These are phyloP conservation scores for Aspidiotus rigidus DNA, from an alignment of 2,888 invertebrate species.

Conservation along the genomic window DNA sequence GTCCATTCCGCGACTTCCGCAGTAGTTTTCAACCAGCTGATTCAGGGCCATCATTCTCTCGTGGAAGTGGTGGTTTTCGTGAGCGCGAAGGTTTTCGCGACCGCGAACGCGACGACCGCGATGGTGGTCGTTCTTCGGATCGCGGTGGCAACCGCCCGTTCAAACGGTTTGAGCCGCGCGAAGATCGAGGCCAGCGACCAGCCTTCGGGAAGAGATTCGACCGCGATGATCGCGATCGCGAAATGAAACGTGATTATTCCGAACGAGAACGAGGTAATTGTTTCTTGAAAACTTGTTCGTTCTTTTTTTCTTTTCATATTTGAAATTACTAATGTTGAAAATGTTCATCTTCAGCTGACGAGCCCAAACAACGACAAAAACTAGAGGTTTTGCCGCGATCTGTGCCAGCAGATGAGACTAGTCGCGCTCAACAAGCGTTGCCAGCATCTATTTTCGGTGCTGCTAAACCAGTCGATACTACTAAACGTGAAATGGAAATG, in stretches of 20 bases:
- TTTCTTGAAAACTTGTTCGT: background rate
- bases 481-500: slow-evolving; percentile 79
- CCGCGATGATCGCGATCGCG: slow-evolving; percentile 8
- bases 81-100: background rate
- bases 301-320: too few relatives aligned
- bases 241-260: slow-evolving; percentile 4
- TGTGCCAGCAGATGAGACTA: slow-evolving; percentile 9
- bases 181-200: slow-evolving; percentile 36
- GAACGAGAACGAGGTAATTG: slow-evolving; percentile 4
- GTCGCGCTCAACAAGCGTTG: slow-evolving; percentile 41
- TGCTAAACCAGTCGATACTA: slow-evolving; percentile 90
- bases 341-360: slow-evolving; percentile 43
- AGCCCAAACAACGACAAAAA: slow-evolving; percentile 63
- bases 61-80: background rate
- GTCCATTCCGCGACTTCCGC: slow-evolving; percentile 12
- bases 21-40: background rate
- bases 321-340: too few relatives aligned
- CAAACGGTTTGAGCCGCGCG: slow-evolving; percentile 34
- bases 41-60: slow-evolving; percentile 10
- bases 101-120: background rate
- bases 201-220: slow-evolving; percentile 32
- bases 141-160: slow-evolving; percentile 34
- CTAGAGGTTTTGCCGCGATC: slow-evolving; percentile 72
- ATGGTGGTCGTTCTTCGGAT: too few relatives aligned
- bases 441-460: slow-evolving; percentile 81